phyloP scores from a whole-genome alignment of 2,113 vertebrate species.

The Oncorhynchus gorbuscha region DNA sequence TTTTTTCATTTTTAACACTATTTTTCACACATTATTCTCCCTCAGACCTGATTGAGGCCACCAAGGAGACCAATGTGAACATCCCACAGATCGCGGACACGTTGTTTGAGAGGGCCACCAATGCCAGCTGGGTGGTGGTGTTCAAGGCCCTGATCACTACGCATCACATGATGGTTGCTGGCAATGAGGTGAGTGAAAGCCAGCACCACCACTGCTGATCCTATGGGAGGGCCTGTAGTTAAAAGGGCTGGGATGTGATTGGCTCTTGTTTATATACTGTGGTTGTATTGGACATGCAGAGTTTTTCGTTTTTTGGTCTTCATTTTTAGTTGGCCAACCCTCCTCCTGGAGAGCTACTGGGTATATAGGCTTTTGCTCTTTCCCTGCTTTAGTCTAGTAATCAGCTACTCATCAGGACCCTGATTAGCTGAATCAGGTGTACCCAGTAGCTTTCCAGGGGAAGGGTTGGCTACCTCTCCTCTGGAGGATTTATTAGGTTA shows the following conservation, averaged over 20 bases:
- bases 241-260: background rate
- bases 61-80: conserved; percentile 96
- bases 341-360: background rate
- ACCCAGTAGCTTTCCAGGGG: background rate
- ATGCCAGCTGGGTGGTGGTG: conserved; percentile 99
- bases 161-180: conserved; percentile 97
- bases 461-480: no score
- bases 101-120: conserved; percentile 94
- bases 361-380: no score
- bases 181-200: conserved; percentile 87
- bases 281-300: background rate
- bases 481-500: no score
- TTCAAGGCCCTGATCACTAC: conserved; percentile 98
- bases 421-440: background rate
- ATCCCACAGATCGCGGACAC: conserved; percentile 96
- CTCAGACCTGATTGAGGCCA: conserved; percentile 95
- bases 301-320: background rate
- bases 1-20: background rate
- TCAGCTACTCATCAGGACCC: background rate
- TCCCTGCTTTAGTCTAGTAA: no score
- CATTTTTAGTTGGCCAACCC: background rate
- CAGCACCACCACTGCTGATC: background rate
- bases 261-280: background rate
- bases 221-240: background rate
- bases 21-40: conserved; percentile 19